phyloP scores from a whole-genome alignment of 2,888 invertebrate genomes.

The Cantharis nigra region DNA sequence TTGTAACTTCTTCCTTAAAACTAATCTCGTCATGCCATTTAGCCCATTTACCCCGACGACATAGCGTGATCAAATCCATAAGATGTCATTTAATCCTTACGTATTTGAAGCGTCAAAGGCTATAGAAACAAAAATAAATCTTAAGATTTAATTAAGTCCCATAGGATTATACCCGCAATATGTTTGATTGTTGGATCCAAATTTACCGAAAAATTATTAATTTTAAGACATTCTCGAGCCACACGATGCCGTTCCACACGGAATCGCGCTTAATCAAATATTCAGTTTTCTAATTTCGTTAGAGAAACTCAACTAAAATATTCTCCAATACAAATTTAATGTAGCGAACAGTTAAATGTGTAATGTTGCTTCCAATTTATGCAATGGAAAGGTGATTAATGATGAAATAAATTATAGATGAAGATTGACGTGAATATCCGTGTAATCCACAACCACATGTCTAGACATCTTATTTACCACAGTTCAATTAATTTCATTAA shows the following conservation, averaged over 20 bases:
- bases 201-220: neutral
- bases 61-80: neutral
- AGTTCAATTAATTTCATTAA: neutral
- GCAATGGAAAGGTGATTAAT: neutral
- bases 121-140: neutral
- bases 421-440: neutral
- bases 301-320: neutral
- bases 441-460: neutral
- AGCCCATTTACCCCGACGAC: neutral
- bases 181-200: neutral
- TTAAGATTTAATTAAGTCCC: neutral
- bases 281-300: neutral
- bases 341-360: neutral
- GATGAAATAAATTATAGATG: neutral
- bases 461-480: neutral
- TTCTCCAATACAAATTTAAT: neutral
- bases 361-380: neutral
- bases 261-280: neutral
- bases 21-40: neutral
- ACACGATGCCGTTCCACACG: neutral
- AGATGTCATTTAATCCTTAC: neutral
- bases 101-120: neutral
- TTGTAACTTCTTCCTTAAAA: neutral
- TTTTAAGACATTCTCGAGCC: neutral
- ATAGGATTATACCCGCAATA: neutral